phyloP scores from a whole-genome alignment of 2,888 invertebrate genomes.

The Caenorhabditis uteleia region DNA sequence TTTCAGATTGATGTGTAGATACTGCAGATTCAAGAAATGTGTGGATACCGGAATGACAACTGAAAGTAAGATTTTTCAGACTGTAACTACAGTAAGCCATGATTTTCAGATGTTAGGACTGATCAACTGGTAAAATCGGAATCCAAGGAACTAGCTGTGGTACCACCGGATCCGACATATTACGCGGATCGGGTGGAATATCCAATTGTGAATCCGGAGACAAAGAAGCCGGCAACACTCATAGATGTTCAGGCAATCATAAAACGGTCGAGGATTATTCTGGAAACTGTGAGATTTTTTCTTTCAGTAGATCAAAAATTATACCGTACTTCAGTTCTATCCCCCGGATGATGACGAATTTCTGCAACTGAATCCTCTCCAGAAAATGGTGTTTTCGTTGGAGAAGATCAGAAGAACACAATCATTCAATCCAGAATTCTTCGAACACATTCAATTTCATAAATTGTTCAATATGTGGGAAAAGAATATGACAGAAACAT shows the following conservation, averaged over 20 bases:
- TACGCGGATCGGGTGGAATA: too few species aligned
- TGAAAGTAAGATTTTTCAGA: conserved; percentile 3
- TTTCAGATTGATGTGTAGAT: conserved; percentile 4
- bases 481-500: conserved; percentile 9
- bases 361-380: conserved; percentile 6
- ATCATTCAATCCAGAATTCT: conserved; percentile 3
- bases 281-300: conserved; percentile 7
- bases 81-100: background rate
- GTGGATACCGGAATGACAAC: conserved; percentile 1
- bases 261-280: conserved; percentile 5
- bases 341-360: background rate
- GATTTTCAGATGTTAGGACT: background rate
- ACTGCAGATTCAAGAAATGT: conserved; percentile 11
- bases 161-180: too few species aligned
- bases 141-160: background rate
- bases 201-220: too few species aligned
- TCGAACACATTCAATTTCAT: conserved; percentile 5
- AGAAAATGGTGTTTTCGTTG: conserved; percentile 5
- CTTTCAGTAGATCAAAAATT: background rate
- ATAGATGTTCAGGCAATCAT: conserved; percentile 12
- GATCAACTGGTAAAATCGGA: background rate
- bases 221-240: conserved; percentile 1
- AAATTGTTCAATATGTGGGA: conserved; percentile 16
- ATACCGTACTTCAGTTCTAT: conserved; percentile 8
- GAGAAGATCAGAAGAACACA: conserved; percentile 4